Evolutionary conservation across 2,113 vertebrate genomes (phyloP).

Genomic region (Apteryx owenii): DNA sequence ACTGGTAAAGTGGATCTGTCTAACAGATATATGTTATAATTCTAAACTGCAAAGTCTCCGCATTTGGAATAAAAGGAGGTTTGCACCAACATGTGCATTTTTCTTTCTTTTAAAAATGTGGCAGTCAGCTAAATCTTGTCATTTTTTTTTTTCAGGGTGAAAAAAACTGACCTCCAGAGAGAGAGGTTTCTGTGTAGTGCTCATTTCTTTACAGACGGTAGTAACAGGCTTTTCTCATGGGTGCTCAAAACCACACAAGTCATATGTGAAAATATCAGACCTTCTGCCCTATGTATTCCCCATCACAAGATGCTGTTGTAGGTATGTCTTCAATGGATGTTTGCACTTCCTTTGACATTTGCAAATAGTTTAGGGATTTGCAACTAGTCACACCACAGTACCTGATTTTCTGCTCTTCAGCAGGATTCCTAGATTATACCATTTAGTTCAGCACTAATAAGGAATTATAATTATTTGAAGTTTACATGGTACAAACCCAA

Average conservation of each 20-base stretch:
- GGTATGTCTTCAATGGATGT: not conserved
- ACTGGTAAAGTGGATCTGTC: not conserved
- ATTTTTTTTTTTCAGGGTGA: not conserved
- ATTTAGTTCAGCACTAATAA: not conserved
- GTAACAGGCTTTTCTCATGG: not conserved
- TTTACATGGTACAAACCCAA: too few species aligned
- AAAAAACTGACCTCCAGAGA: not conserved
- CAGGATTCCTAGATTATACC: not conserved
- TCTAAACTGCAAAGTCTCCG: not conserved
- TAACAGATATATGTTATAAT: not conserved
- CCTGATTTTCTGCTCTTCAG: not conserved
- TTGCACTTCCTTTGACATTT: not conserved
- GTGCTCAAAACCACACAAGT: not conserved
- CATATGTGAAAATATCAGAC: not conserved
- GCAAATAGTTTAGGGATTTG: not conserved
- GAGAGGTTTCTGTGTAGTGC: not conserved
- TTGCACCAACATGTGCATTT: rapidly evolving
- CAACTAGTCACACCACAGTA: not conserved
- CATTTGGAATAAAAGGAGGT: not conserved
- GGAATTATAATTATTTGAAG: not conserved
- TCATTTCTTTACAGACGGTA: not conserved
- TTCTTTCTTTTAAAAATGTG: not conserved
- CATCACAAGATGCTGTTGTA: not conserved
- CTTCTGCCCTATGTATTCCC: not conserved
- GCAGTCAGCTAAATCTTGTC: not conserved